phyloP scores from a whole-genome alignment of 2,888 invertebrate species.

The Kryphioiulus occultus region DNA sequence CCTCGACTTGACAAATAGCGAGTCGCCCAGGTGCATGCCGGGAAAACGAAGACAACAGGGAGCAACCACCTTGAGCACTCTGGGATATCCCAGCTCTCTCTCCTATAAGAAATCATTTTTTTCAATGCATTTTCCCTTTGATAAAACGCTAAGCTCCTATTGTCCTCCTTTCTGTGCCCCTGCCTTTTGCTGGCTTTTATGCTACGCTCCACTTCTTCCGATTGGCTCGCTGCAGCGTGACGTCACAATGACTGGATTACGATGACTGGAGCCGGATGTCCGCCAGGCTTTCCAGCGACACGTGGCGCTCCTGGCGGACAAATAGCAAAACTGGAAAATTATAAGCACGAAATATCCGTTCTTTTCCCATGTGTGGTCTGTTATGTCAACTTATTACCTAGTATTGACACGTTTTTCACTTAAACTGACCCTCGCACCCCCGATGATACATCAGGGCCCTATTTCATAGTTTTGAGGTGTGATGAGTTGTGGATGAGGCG shows the following conservation, averaged over 20 bases:
- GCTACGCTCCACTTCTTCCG: neutral
- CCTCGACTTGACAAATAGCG: constrained; percentile 37
- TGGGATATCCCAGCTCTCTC: neutral
- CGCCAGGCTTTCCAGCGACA: neutral
- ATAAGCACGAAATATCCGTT: too few species aligned
- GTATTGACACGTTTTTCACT: too few species aligned
- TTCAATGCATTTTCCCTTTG: neutral
- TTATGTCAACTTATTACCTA: too few species aligned
- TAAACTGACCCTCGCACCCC: too few species aligned
- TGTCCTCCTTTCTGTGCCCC: neutral
- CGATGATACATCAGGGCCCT: too few species aligned
- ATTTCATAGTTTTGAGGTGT: too few species aligned
- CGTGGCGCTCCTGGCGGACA: neutral
- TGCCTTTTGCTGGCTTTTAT: neutral
- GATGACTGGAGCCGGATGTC: neutral
- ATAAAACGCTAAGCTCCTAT: constrained; percentile 13
- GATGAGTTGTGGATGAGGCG: too few species aligned
- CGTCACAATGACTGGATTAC: neutral
- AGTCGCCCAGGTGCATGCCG: constrained; percentile 24
- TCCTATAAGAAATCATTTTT: constrained; percentile 32
- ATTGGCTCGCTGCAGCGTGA: neutral
- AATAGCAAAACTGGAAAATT: too few species aligned
- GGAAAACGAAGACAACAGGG: neutral
- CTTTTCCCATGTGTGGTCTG: too few species aligned
- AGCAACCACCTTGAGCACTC: constrained; percentile 36